A percentile compares a stretch with the other conserved stretches of the same genome.
Conservation (phyloP, 2,888 invertebrate genomes). For the Plagiodera versicolora region DNA sequence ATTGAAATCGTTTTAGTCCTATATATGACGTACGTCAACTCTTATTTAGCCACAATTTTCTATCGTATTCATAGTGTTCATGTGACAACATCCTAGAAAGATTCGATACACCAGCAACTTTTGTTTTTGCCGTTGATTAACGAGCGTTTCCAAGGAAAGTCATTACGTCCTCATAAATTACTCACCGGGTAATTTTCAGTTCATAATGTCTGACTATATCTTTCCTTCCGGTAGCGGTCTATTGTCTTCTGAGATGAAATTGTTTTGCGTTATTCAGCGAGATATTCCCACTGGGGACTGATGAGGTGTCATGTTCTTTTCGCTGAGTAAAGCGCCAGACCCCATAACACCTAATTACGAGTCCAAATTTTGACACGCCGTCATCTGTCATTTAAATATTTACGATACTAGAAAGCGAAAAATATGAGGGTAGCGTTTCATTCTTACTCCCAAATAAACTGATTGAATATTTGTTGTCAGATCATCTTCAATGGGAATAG, state of each 20-base stretch:
- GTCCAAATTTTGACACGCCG: not conserved
- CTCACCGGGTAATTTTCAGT: constrained; percentile 44
- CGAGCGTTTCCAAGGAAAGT: constrained; percentile 46
- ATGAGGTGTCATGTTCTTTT: not conserved
- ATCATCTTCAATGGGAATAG: too few relatives aligned
- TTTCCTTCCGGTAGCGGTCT: constrained; percentile 16
- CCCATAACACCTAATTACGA: not conserved
- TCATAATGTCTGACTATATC: constrained; percentile 34
- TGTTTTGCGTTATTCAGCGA: constrained; percentile 33
- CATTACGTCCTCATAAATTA: constrained; percentile 51
- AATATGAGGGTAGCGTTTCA: too few relatives aligned
- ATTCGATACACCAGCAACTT: constrained; percentile 40
- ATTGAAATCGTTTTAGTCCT: too few relatives aligned
- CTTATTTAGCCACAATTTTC: too few relatives aligned
- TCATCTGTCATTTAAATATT: not conserved
- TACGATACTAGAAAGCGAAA: not conserved
- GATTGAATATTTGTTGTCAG: too few relatives aligned
- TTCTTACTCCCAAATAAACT: too few relatives aligned
- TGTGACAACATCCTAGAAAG: constrained; percentile 23
- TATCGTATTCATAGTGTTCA: too few relatives aligned
- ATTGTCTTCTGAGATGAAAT: constrained; percentile 19
- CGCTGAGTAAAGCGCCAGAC: not conserved
- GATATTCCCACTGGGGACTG: constrained; percentile 13
- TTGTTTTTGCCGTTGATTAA: constrained; percentile 48
- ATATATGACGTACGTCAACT: too few relatives aligned